A percentile compares a stretch with the other conserved stretches of the same genome.
Conservation (phyloP, 2,888 invertebrate species). For the Sinohyriopsis cumingii region DNA sequence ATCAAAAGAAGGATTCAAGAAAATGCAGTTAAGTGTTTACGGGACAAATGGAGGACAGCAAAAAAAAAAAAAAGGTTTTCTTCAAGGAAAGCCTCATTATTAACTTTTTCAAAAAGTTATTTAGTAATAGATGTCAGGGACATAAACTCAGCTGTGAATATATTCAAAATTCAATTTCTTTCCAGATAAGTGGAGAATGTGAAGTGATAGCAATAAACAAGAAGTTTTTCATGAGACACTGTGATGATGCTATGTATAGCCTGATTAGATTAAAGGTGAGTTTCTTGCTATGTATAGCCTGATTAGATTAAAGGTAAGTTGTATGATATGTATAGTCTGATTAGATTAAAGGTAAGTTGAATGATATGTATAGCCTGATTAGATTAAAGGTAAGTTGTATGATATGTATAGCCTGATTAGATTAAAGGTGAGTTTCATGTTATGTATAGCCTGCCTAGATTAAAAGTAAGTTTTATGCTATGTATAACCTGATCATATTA, state of each 20-base stretch:
- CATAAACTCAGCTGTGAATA: no score
- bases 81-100: no score
- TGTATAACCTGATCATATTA: slow-evolving; percentile 60
- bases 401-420: not conserved
- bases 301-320: slow-evolving; percentile 1
- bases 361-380: slow-evolving; percentile 37
- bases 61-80: no score
- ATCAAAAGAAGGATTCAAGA: no score
- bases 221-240: slow-evolving; percentile 66
- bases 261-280: slow-evolving; percentile 64
- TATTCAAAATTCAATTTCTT: not conserved
- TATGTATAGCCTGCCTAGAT: no score
- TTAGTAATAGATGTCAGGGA: no score
- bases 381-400: slow-evolving; percentile 53
- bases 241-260: slow-evolving; percentile 64
- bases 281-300: not conserved
- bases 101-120: no score
- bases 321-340: no score
- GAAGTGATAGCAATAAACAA: slow-evolving; percentile 66
- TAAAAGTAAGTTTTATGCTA: slow-evolving; percentile 32
- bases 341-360: no score
- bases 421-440: no score
- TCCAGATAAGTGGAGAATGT: slow-evolving; percentile 66
- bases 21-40: no score
- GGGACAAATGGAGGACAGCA: no score